phyloP scores from a whole-genome alignment of 2,888 invertebrate species.

The Lasioglossum leucozonium region DNA sequence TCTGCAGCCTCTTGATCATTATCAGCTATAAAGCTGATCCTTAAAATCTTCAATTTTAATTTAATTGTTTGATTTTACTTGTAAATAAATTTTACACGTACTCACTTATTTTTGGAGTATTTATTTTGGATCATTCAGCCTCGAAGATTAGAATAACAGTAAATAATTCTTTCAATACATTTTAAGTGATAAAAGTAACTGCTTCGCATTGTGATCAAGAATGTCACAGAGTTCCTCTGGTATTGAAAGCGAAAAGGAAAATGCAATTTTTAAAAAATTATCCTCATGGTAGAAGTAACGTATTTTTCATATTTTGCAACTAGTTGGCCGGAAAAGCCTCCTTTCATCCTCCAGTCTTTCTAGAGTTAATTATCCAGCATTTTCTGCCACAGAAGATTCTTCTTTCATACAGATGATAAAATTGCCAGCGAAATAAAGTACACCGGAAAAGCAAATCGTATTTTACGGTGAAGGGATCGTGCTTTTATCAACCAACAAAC shows the following conservation, averaged over 20 bases:
- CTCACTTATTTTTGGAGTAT: too few species aligned
- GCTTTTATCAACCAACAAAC: background rate
- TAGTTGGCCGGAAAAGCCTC: background rate
- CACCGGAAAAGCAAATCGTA: background rate
- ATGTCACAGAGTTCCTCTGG: background rate
- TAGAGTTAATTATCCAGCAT: slow-evolving; percentile 2
- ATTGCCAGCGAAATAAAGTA: background rate
- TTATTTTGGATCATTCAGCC: too few species aligned
- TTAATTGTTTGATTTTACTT: too few species aligned
- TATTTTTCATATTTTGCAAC: background rate
- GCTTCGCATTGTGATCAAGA: background rate
- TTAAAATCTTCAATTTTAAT: too few species aligned
- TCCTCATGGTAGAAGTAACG: background rate
- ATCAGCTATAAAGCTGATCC: too few species aligned
- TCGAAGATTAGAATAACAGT: background rate
- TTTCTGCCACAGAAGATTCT: background rate
- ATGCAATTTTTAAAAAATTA: background rate
- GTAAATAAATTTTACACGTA: too few species aligned
- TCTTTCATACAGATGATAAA: background rate
- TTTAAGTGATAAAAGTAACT: background rate
- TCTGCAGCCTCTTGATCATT: too few species aligned
- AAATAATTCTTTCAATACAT: background rate
- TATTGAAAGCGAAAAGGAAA: background rate
- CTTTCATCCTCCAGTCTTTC: background rate
- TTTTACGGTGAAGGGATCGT: background rate